Conservation (phyloP, 2,113 vertebrate genomes). For the Ctenomys sociabilis region DNA sequence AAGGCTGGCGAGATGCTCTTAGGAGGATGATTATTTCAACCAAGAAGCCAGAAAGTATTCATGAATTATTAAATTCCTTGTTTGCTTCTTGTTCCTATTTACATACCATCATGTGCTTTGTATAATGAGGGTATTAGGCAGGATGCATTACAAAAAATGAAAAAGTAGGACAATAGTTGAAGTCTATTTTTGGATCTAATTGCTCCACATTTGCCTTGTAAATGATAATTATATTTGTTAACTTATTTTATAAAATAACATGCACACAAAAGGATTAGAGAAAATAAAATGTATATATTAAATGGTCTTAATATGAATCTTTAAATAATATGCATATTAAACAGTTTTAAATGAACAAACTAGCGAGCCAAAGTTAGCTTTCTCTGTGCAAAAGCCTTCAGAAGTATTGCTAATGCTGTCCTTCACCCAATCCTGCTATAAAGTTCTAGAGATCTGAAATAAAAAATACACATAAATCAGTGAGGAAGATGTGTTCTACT, state of each 20-base stretch:
- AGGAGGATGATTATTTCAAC: conserved; percentile 63
- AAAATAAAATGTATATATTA: background rate
- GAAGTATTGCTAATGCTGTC: background rate
- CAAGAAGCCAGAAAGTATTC: conserved; percentile 17
- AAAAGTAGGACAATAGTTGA: background rate
- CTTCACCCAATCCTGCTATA: background rate
- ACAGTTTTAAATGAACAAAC: conserved; percentile 12
- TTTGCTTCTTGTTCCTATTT: background rate
- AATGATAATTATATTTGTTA: conserved; percentile 9
- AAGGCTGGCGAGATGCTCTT: conserved; percentile 43
- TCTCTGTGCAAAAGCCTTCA: background rate
- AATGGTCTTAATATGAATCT: background rate
- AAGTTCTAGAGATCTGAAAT: background rate
- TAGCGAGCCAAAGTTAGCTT: background rate
- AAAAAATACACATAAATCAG: background rate
- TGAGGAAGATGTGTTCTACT: background rate
- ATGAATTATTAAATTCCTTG: conserved; percentile 32
- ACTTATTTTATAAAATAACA: background rate
- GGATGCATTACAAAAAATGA: background rate
- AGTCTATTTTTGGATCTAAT: background rate
- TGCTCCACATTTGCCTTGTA: conserved; percentile 4
- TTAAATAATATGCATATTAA: background rate
- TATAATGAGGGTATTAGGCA: background rate
- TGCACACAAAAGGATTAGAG: background rate
- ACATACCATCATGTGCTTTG: background rate